Percentiles rank a stretch among this genome's conserved stretches.
Conservation (phyloP, 2,888 invertebrate species). For the Dasysyrphus tricinctus region DNA sequence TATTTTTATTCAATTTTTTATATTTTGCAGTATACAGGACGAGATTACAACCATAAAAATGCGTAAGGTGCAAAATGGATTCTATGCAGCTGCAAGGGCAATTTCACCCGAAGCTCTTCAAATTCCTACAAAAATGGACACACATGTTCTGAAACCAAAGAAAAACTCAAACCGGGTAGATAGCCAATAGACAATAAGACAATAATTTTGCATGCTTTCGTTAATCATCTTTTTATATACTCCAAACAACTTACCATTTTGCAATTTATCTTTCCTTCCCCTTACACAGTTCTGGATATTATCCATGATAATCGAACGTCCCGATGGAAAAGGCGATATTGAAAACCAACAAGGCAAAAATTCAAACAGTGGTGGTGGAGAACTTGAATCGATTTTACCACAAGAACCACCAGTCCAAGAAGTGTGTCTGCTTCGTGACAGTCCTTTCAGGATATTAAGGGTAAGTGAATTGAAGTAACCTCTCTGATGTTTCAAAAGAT, state of each 20-base stretch:
- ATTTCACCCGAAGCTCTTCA: constrained; percentile 80
- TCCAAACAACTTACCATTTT: constrained; percentile 1
- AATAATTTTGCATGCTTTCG: neutral
- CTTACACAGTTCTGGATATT: constrained; percentile 80
- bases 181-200: constrained; percentile 40
- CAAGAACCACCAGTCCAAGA: constrained; percentile 81
- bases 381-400: constrained; percentile 81
- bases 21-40: constrained; percentile 25
- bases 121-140: constrained; percentile 77
- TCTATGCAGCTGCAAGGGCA: constrained; percentile 76
- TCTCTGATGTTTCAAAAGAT: neutral
- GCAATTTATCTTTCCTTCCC: constrained; percentile 15
- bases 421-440: constrained; percentile 90
- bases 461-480: constrained; percentile 79
- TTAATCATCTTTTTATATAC: constrained; percentile 5
- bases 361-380: constrained; percentile 28
- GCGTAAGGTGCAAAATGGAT: constrained; percentile 79
- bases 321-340: constrained; percentile 79
- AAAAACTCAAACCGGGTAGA: constrained; percentile 79
- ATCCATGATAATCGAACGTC: constrained; percentile 82
- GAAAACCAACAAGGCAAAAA: constrained; percentile 77
- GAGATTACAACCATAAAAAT: constrained; percentile 76
- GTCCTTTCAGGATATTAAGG: constrained; percentile 82
- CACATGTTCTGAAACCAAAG: constrained; percentile 77
- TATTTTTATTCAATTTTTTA: neutral